Base-by-base conservation (phyloP, 2,888 invertebrate genomes). In the Drosophila maculinotata region DNA sequence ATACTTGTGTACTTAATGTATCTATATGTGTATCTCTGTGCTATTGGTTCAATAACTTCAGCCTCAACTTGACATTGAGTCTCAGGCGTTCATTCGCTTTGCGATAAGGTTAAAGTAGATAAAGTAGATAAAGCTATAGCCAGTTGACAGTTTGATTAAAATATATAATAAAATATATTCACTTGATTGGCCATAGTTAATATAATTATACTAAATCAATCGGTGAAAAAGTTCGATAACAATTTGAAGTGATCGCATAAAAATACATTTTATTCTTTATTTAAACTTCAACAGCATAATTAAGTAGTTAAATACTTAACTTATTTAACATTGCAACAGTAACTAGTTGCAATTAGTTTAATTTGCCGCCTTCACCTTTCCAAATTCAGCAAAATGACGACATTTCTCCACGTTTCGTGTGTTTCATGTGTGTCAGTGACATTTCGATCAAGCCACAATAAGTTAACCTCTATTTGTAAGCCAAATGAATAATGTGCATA, bases 31-130 rank as follows among this genome's bases (percentile, higher is more conserved):
- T 14, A 39, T 58, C 59, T 63, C 52, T 53, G 51, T 72, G 67
- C 60, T 76, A 81, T 85, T 86, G 78, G 85, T 88, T 88, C 85
- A 87, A 81, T 76, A 81, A 83, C 86, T 73, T 73, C 76, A n/a
- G 20, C 33, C 20, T 31, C 67, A 74, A 75, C 78, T 79, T 88
- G 88, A 83, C 87, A 88, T 88, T 88, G 88, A 86, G 83, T 71
- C 62, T 36, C 8, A 9, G 31, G 20, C 39, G 38, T 33, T 39
- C 42, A 44, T 49, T 60, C 20, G 65, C 58, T 60, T 79, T 83
- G 83, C 53, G 78, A 76, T 83, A 76, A 81, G 81, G 56, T 73
- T 35, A 57, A 56, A 39, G 54, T 33, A 48, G 59, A 44, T 38
- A 23, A 51, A 48, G 5, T 49, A n/a, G n/a, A n/a, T n/a, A n/a